Base-by-base conservation (phyloP, 1,140 invertebrate genomes). In the Daktulosphaira vitifoliae region DNA sequence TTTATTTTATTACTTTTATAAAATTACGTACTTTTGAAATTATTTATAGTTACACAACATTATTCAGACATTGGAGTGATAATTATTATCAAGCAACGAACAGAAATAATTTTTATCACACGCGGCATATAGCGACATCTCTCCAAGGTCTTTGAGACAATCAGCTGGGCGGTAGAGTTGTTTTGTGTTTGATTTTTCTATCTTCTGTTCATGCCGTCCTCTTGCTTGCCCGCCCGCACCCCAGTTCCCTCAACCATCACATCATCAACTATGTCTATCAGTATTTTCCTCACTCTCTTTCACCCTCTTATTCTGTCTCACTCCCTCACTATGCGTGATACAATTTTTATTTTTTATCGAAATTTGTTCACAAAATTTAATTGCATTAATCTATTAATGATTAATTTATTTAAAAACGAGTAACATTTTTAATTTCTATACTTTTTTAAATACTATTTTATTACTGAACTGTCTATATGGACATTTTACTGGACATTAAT, bases 121-220 rank as follows among this genome's bases (percentile, higher is more conserved):
- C 29, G 29, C 29, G 11, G 29, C 29, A 6, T 11, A 33, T 11
- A 11, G 29, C 29, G 29, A 11, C 29, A 11, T 11, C 25, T 59
- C 16, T 20, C 8, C 1, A 59, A 29, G 39, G 54, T 59, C 54
- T 59, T 59, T 59, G 54, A 16, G 0, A 9, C 42, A 3, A 59
- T 46, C 54, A 59, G 54, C 54, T 59, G 54, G 6, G 5, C 42
- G 25, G 11, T 11, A 0, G 18, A 59, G 25, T 59, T 59, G 54
- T 59, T 59, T 59, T 59, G 42, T 38, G 42, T 38, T 59, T 46
- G 18, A 39, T 26, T 59, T 59, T 59, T 59, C 54, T 59, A 46
- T 59, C 54, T 59, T 26, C 42, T 16, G 20, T 59, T 11, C n/a
- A n/a, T 15, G 7, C n/a, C 39, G 39, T 46, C 42, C 22, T 22